Percentiles rank a stretch among this genome's conserved stretches.
phyloP scores from a whole-genome alignment of 2,797 vertebrate species.

The Cichlasoma orientale region DNA sequence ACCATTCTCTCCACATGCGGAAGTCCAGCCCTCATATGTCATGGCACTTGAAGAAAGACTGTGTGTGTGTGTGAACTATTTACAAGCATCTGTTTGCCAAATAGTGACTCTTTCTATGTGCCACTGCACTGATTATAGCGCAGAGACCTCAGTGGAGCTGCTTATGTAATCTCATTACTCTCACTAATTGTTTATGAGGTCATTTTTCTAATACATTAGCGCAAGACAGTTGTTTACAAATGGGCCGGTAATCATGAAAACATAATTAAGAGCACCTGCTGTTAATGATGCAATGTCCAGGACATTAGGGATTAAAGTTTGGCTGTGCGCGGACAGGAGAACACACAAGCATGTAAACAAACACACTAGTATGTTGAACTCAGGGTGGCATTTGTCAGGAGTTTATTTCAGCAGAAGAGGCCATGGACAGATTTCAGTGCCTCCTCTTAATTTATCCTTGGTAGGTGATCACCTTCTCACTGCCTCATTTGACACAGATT shows the following conservation, averaged over 20 bases:
- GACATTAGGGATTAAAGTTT: conserved; percentile 36
- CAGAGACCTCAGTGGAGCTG: conserved; percentile 32
- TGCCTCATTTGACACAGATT: background rate
- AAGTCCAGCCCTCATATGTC: too few relatives aligned
- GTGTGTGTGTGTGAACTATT: background rate
- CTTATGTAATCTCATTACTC: conserved; percentile 54
- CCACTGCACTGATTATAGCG: conserved; percentile 18
- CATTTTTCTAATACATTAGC: conserved; percentile 47
- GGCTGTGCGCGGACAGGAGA: conserved; percentile 12
- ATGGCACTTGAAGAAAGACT: too few relatives aligned
- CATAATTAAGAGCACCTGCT: conserved; percentile 64
- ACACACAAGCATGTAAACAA: background rate
- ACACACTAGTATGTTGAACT: background rate
- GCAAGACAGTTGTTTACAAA: conserved; percentile 50
- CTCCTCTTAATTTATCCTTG: background rate
- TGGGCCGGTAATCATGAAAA: conserved; percentile 47
- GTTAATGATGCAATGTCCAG: conserved; percentile 37
- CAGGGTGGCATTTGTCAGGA: background rate
- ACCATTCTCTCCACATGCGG: too few relatives aligned
- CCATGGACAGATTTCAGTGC: conserved; percentile 1
- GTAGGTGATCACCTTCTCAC: background rate
- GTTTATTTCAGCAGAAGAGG: background rate
- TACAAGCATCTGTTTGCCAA: background rate
- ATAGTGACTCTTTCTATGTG: background rate
- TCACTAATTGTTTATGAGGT: conserved; percentile 49